A percentile compares a stretch with the other conserved stretches of the same genome.
Conservation (phyloP, 2,888 invertebrate genomes). For the Rhimphoctona megacephalus region DNA sequence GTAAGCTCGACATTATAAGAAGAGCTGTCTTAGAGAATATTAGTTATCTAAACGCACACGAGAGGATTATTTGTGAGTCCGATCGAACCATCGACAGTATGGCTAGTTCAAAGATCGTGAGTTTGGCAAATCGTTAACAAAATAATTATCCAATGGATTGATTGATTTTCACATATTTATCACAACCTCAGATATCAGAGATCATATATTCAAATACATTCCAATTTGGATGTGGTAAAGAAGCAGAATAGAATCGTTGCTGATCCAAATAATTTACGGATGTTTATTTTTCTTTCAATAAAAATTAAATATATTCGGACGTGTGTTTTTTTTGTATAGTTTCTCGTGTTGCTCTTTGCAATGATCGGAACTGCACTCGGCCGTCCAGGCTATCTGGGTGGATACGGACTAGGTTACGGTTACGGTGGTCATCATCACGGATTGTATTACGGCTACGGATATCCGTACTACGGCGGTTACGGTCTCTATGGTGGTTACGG, state of each 20-base stretch:
- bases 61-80: conserved; percentile 43
- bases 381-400: conserved; percentile 79
- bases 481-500: conserved; percentile 65
- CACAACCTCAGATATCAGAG: neutral
- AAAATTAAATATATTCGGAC: neutral
- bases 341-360: conserved; percentile 76
- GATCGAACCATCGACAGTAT: conserved; percentile 72
- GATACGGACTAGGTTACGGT: conserved; percentile 71
- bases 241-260: neutral
- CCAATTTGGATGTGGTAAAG: neutral
- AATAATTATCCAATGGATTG: neutral
- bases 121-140: conserved; percentile 55
- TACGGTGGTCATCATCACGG: conserved; percentile 50
- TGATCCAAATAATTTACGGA: neutral
- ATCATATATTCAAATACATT: neutral
- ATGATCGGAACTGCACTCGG: conserved; percentile 74
- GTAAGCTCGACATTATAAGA: conserved; percentile 55
- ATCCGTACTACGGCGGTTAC: conserved; percentile 63
- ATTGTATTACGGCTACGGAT: conserved; percentile 68
- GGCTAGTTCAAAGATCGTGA: conserved; percentile 79
- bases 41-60: conserved; percentile 5
- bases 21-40: conserved; percentile 51
- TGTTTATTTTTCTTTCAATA: neutral
- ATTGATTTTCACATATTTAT: neutral
- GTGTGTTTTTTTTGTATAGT: conserved; percentile 61